phyloP scores from a whole-genome alignment of 2,113 vertebrate species.

The Euleptes europaea region DNA sequence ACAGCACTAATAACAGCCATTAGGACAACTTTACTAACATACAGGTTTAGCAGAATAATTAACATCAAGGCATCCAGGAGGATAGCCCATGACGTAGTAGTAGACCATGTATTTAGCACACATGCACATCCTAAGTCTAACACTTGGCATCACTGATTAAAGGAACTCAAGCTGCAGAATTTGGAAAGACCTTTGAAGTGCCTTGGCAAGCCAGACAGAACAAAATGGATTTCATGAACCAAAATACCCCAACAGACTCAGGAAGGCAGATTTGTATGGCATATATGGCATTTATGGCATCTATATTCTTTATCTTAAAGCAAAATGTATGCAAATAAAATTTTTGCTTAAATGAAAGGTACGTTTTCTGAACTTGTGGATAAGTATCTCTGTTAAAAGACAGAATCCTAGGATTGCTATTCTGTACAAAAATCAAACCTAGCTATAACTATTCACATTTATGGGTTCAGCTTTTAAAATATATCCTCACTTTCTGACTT shows the following conservation, averaged over 20 bases:
- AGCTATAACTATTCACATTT: neutral
- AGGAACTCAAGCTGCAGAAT: no score
- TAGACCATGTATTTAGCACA: no score
- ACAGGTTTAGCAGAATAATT: no score
- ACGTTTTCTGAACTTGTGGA: neutral
- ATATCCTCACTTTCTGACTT: neutral
- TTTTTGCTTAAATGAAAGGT: neutral
- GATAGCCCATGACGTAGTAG: no score
- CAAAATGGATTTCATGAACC: neutral
- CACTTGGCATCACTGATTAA: no score
- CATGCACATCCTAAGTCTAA: no score
- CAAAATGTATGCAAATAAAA: neutral
- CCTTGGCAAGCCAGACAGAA: no score
- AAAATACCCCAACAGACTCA: neutral
- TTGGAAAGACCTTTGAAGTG: no score
- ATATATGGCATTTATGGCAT: neutral
- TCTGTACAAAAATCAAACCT: neutral
- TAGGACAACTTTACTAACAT: no score
- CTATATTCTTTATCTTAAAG: neutral
- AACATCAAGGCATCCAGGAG: no score
- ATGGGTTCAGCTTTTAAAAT: neutral
- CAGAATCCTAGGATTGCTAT: neutral
- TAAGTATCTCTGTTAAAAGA: neutral
- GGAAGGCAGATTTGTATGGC: neutral
- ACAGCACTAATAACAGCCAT: no score